Conservation (phyloP, 2,797 vertebrate species). For the Poecile montanus region DNA sequence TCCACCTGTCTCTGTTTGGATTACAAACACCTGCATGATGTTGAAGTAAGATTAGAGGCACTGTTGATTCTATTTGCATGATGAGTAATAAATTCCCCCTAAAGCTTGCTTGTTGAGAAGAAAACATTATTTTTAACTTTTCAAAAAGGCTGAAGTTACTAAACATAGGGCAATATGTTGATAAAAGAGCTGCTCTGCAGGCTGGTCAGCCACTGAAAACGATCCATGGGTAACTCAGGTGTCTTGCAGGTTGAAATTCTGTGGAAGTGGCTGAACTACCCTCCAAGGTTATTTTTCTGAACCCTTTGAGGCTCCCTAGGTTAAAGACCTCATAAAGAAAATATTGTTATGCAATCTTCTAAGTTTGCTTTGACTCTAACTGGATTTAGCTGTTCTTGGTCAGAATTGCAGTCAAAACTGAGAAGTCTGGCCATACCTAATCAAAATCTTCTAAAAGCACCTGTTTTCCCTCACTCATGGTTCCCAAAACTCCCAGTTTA, state of each 20-base stretch:
- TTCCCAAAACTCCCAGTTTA: background rate
- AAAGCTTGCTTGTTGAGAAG: background rate
- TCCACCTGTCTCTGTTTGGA: background rate
- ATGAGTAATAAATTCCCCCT: background rate
- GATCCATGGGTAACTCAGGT: rapidly evolving
- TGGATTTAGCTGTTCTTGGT: background rate
- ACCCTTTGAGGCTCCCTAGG: background rate
- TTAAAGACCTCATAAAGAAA: background rate
- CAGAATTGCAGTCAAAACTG: background rate
- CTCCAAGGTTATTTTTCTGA: background rate
- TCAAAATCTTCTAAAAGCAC: background rate
- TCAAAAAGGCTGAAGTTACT: background rate
- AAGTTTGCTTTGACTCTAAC: background rate
- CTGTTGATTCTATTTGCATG: background rate
- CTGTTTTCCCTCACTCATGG: background rate
- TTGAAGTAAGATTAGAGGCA: background rate
- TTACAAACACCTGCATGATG: background rate
- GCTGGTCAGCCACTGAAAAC: background rate
- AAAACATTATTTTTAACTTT: background rate
- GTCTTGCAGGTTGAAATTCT: background rate
- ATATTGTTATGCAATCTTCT: rapidly evolving
- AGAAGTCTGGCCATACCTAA: background rate
- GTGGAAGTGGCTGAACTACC: background rate
- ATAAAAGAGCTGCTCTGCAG: background rate
- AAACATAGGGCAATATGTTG: background rate